phyloP scores from a whole-genome alignment of 2,797 vertebrate species.

The Crax fasciolata region DNA sequence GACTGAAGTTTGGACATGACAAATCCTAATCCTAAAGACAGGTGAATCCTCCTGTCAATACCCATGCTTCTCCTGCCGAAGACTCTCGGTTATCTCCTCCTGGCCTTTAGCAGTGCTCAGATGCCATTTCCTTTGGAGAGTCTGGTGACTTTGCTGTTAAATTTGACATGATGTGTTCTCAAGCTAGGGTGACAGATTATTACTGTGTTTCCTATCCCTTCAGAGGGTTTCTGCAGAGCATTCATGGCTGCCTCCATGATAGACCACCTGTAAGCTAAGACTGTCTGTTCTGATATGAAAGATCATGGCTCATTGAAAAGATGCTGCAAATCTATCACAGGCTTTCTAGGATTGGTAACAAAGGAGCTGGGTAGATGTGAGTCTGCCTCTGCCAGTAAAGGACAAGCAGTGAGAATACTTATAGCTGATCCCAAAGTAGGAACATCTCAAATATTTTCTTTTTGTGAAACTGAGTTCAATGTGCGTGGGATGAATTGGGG shows the following conservation, averaged over 20 bases:
- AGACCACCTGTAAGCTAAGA: background rate
- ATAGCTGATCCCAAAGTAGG: background rate
- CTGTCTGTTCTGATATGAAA: background rate
- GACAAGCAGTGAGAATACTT: background rate
- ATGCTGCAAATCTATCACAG: background rate
- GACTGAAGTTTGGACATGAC: background rate
- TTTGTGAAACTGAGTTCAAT: background rate
- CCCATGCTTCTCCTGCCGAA: background rate
- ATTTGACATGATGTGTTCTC: background rate
- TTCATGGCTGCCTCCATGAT: background rate
- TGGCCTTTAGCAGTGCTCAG: background rate
- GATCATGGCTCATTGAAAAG: background rate
- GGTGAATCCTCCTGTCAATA: background rate
- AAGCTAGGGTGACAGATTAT: background rate
- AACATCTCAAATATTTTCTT: background rate
- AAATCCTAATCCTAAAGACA: background rate
- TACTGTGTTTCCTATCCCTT: background rate
- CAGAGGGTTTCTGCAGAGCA: background rate
- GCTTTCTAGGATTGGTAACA: background rate
- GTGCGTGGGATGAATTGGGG: background rate
- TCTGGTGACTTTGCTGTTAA: background rate
- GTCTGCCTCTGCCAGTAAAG: background rate
- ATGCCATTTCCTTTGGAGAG: background rate
- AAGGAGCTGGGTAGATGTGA: background rate
- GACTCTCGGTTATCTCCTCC: background rate